Conservation (phyloP, 2,113 vertebrate genomes). For the Recurvirostra avosetta region DNA sequence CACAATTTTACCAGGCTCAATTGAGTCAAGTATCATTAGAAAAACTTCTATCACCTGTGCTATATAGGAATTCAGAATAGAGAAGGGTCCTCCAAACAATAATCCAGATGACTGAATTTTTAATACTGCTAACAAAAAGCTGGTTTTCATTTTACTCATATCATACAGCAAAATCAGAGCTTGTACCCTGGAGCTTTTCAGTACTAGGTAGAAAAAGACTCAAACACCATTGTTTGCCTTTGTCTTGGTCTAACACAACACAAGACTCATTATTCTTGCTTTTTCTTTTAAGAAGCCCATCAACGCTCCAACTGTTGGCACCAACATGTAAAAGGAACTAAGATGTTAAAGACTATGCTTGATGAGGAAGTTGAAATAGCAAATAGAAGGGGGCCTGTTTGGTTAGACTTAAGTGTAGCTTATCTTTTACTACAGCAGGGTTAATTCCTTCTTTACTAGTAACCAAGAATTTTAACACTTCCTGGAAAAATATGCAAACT, state of each 20-base stretch:
- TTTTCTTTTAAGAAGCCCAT: neutral
- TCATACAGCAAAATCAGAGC: neutral
- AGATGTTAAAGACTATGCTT: neutral
- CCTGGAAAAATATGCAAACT: neutral
- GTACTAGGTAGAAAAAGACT: neutral
- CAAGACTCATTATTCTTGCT: neutral
- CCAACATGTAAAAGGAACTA: neutral
- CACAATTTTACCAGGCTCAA: neutral
- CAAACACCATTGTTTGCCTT: neutral
- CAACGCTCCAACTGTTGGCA: neutral
- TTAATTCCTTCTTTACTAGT: neutral
- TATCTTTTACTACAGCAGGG: neutral
- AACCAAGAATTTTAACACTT: neutral
- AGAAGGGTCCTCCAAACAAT: neutral
- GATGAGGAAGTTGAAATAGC: neutral
- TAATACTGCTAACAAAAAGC: neutral
- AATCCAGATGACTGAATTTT: neutral
- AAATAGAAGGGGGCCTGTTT: neutral
- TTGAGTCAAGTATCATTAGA: neutral
- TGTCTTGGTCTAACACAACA: neutral
- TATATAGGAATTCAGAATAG: neutral
- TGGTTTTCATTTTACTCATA: neutral
- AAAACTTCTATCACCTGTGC: neutral
- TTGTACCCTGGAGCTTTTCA: neutral
- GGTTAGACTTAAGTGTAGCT: neutral